A percentile compares a stretch with the other conserved stretches of the same genome.
phyloP scores from a whole-genome alignment of 2,797 vertebrate genomes.

The Xenentodon cancila region DNA sequence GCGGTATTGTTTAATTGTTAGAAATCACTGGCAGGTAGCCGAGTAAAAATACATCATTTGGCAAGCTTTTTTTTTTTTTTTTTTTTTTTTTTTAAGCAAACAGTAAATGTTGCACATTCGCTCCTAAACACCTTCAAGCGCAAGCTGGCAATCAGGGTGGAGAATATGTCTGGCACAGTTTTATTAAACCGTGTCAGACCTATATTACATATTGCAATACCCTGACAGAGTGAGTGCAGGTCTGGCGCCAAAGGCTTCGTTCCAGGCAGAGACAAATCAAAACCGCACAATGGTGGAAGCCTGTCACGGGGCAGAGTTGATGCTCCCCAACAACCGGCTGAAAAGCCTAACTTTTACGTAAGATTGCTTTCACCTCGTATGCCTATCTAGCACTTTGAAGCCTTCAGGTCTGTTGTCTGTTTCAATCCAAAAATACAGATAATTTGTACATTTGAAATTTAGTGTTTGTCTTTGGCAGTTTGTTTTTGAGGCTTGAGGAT shows the following conservation, averaged over 20 bases:
- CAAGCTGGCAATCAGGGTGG: conserved; percentile 55
- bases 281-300: conserved; percentile 56
- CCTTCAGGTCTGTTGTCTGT: conserved; percentile 40
- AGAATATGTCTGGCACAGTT: conserved; percentile 52
- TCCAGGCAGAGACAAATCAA: conserved; percentile 65
- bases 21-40: conserved; percentile 34
- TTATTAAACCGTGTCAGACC: conserved; percentile 61
- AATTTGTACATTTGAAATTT: conserved; percentile 68
- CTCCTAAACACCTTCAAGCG: conserved; percentile 40
- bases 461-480: conserved; percentile 61
- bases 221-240: conserved; percentile 63
- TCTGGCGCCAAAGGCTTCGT: conserved; percentile 62
- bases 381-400: conserved; percentile 38
- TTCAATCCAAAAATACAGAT: conserved; percentile 49
- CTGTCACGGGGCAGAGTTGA: conserved; percentile 52
- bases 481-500: conserved; percentile 66
- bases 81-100: conserved; percentile 18
- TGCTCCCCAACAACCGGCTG: conserved; percentile 21
- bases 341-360: conserved; percentile 64
- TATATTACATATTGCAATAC: conserved; percentile 61
- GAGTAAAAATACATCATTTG: conserved; percentile 40
- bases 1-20: conserved; percentile 42
- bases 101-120: conserved; percentile 29
- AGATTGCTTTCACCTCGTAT: conserved; percentile 63
- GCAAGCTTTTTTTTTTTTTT: conserved; percentile 22